Evolutionary conservation across 2,888 invertebrate species (phyloP), one percentile per base, ranked within the genome.

Genomic region (Cephus sareptanus): DNA sequence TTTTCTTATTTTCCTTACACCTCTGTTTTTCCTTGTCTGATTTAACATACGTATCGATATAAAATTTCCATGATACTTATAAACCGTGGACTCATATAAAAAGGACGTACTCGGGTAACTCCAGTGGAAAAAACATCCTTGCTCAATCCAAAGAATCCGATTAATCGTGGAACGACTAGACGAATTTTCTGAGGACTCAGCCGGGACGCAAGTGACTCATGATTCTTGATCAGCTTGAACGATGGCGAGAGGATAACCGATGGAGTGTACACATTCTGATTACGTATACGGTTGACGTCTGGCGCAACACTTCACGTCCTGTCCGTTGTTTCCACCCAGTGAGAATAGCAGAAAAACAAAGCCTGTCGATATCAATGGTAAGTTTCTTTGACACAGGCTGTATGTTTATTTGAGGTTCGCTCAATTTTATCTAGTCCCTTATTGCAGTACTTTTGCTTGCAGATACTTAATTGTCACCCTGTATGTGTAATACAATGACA

Each of bases 171-270:
- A 79, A 76, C 70, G 73, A 74, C 68, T 31, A 77, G 79, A 79
- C 76, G 79, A 4, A 78, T 83, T 83, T 80, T 74, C 78, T 83
- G 75, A 71, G 73, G 81, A 79, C 56, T 73, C 75, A 73, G 56
- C 79, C 71, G 70, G 74, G 78, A 69, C 75, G 77, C 69, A 80
- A 77, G 80, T 83, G 83, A 83, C 81, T 83, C 83, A 83, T 77
- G 81, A 77, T 78, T 81, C 79, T 78, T 78, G 79, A 79, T 81
- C 71, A 34, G 31, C 71, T 71, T 31, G 71, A 31, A 71, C 33
- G 34, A 71, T 33, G 71, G 71, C 31, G 71, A 71, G 71, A 71
- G 71, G 71, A 71, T 31, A 33, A 71, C 71, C 71, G 3, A 71
- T 71, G 33, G 33, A 71, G 33, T 34, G 71, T 71, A 31, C 33